Evolutionary conservation across 2,113 vertebrate species (phyloP), one percentile per base, ranked within the genome.

Genomic region (Phalacrocorax carbo): DNA sequence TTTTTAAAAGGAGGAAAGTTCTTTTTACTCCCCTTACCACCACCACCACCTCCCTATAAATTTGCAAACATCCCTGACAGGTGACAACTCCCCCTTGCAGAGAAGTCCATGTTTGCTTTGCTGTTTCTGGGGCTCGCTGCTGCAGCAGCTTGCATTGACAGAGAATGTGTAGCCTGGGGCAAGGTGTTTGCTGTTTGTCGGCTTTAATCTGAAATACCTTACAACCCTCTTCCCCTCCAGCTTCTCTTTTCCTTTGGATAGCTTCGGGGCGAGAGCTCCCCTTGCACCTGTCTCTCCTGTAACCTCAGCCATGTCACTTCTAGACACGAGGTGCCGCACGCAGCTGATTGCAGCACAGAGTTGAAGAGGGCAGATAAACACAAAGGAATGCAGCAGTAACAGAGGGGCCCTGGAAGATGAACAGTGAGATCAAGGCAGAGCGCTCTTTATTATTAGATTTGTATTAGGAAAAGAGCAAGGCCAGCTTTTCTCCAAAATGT

Each of bases 201-300:
- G 98, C 96, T 98, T 98, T 97, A 97, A 99, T 99, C 97, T 98
- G 97, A 99, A 99, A 99, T 98, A 98, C 97, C 96, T 98, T 98
- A 98, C 98, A 97, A 96, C 97, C 97, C 94, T 94, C 96, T 97
- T 98, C 96, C 95, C 96, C 69, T 95, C 95, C 82, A 97, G 95
- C 97, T 94, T 94, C 95, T 94, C 95, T 94, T 89, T 93, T 95
- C 90, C 93, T 96, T 80, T 46, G 71, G 88, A 96, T 98, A 88
- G 98, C 98, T 98, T 6, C 13, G 1, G 97, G 98, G 97, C 90
- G 93, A 91, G 75, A 96, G 96, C 96, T 98, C 96, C 94, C 93
- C 95, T 97, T 98, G 97, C 98, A 98, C 98, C 98, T 98, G 98
- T 98, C 98, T 98, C 95, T 97, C 61, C 89, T 72, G 94, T 97